phyloP scores from a whole-genome alignment of 2,113 vertebrate species.

The Platysternon megacephalum region DNA sequence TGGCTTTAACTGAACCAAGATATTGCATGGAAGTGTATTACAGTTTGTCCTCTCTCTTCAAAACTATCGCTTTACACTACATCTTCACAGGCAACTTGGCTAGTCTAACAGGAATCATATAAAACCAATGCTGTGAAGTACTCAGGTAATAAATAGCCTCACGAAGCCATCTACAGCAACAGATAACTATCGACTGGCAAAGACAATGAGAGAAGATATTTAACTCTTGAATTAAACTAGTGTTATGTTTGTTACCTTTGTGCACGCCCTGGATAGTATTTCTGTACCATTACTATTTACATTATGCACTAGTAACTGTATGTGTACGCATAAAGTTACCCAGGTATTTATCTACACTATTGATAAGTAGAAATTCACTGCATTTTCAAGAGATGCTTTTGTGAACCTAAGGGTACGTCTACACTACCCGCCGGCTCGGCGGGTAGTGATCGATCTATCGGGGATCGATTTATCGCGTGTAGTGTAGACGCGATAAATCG shows the following conservation, averaged over 20 bases:
- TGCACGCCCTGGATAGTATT: neutral
- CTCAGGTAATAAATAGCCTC: neutral
- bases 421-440: too few relatives aligned
- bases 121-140: neutral
- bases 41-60: neutral
- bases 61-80: neutral
- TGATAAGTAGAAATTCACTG: neutral
- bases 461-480: too few relatives aligned
- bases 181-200: neutral
- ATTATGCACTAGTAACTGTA: neutral
- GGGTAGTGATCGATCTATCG: too few relatives aligned
- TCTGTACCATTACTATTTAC: neutral
- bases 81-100: neutral
- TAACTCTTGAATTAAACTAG: neutral
- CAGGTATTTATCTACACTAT: neutral
- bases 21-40: neutral
- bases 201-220: neutral
- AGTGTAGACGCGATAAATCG: too few relatives aligned
- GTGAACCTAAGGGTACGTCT: neutral
- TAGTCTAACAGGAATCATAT: neutral
- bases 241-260: neutral
- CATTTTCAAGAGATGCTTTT: neutral
- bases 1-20: neutral
- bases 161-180: neutral
- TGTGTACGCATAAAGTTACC: neutral